These are phyloP conservation scores for Heliangelus exortis DNA, from an alignment of 2,797 vertebrate species.

Conservation along the genomic window DNA sequence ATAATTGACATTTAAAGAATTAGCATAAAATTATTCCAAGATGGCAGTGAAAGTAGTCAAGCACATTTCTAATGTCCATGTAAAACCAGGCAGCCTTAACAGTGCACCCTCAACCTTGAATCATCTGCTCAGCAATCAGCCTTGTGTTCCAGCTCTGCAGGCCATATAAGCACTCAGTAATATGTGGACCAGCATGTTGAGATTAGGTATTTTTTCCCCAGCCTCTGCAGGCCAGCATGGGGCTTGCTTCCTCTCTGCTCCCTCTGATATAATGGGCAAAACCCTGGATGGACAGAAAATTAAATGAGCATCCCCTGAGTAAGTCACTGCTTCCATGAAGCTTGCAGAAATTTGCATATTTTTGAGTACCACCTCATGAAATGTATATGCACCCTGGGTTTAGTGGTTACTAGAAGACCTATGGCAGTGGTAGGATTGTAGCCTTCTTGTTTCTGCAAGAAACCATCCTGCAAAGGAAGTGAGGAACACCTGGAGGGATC, in stretches of 20 bases:
- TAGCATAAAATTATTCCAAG: slow-evolving; percentile 50
- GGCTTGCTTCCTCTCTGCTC: neutral
- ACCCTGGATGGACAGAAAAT: neutral
- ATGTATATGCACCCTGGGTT: neutral
- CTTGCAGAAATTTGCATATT: neutral
- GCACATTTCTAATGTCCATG: neutral
- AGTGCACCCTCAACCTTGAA: neutral
- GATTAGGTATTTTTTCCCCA: neutral
- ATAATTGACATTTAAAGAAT: slow-evolving; percentile 60
- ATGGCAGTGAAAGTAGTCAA: neutral
- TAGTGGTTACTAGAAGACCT: neutral
- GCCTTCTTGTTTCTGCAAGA: neutral
- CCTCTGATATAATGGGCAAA: neutral
- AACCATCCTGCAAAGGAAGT: neutral
- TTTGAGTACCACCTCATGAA: neutral
- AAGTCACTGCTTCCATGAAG: neutral
- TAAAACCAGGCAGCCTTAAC: slow-evolving; percentile 12
- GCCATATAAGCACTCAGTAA: neutral
- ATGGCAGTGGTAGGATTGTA: neutral
- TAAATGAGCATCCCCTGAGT: neutral
- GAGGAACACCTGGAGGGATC: neutral
- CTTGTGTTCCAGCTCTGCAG: neutral
- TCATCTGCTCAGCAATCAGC: neutral
- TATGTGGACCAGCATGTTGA: neutral
- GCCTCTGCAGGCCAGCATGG: neutral